A percentile compares a stretch with the other conserved stretches of the same genome.
phyloP scores from a whole-genome alignment of 1,140 invertebrate genomes.

The Akabosia matsudoensis region DNA sequence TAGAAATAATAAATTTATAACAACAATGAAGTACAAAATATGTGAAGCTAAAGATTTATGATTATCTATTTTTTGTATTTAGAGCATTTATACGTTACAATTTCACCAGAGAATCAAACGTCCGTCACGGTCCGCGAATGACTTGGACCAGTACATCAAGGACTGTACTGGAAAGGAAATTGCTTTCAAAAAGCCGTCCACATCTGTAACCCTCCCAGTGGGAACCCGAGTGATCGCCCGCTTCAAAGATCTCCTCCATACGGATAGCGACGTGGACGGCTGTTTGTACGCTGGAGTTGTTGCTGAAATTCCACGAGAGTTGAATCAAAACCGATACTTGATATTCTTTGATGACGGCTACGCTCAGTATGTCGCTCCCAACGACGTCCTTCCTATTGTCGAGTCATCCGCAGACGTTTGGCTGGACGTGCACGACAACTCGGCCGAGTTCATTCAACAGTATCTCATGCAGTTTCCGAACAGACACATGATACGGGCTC shows the following conservation, averaged over 20 bases:
- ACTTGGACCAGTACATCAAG: not conserved
- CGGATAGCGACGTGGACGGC: not conserved
- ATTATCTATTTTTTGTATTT: not conserved
- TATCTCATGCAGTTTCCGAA: slow-evolving; percentile 46
- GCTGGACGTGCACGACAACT: slow-evolving; percentile 2
- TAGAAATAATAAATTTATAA: not conserved
- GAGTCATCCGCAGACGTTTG: not conserved
- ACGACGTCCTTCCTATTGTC: slow-evolving; percentile 22
- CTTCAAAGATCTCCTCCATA: not conserved
- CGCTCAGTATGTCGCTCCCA: slow-evolving; percentile 49
- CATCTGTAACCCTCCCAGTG: not conserved
- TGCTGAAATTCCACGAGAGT: not conserved
- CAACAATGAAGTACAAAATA: not conserved
- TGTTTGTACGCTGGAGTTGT: not conserved
- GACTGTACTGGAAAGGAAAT: not conserved
- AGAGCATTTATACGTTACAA: not conserved
- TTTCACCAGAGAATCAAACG: not conserved
- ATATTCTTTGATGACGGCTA: slow-evolving; percentile 61
- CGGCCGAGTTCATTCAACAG: not conserved
- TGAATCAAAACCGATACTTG: slow-evolving; percentile 49
- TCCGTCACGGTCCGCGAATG: not conserved
- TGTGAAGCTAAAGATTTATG: not conserved
- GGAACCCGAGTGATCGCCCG: not conserved
- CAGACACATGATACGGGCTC: not conserved
- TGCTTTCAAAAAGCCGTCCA: not conserved